These are phyloP conservation scores for Mizuhopecten yessoensis DNA, from an alignment of 1,140 invertebrate genomes.

Conservation along the genomic window DNA sequence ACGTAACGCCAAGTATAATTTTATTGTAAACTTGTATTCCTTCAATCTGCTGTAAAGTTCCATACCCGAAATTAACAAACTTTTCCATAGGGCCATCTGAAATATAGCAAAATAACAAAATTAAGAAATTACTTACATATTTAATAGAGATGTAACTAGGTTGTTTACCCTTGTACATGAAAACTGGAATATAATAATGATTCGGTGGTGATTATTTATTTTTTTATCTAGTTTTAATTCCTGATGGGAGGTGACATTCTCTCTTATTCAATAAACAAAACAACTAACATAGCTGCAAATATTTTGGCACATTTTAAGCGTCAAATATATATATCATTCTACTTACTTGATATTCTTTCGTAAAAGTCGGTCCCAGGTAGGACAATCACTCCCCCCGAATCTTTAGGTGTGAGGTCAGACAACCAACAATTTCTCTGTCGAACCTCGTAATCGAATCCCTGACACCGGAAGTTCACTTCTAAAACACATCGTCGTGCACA, in stretches of 20 bases:
- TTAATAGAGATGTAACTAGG: no score
- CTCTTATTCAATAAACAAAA: no score
- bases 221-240: no score
- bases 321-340: no score
- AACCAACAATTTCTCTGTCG: slow-evolving; percentile 75
- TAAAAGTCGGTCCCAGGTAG: slow-evolving; percentile 76
- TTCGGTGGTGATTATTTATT: no score
- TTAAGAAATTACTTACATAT: no score
- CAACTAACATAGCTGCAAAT: no score
- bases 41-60: slow-evolving; percentile 74
- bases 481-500: slow-evolving; percentile 80
- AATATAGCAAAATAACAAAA: slow-evolving; percentile 50
- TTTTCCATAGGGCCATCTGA: slow-evolving; percentile 78
- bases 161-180: no score
- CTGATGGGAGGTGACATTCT: no score
- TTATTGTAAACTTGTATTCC: slow-evolving; percentile 76
- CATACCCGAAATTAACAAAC: slow-evolving; percentile 81
- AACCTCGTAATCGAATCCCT: slow-evolving; percentile 78
- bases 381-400: slow-evolving; percentile 66
- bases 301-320: no score
- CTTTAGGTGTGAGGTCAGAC: slow-evolving; percentile 69
- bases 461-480: slow-evolving; percentile 78
- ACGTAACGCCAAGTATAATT: slow-evolving; percentile 75
- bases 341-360: slow-evolving; percentile 74
- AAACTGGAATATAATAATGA: no score